Evolutionary conservation across 2,888 invertebrate species (phyloP).

Genomic region (Mamestra brassicae): DNA sequence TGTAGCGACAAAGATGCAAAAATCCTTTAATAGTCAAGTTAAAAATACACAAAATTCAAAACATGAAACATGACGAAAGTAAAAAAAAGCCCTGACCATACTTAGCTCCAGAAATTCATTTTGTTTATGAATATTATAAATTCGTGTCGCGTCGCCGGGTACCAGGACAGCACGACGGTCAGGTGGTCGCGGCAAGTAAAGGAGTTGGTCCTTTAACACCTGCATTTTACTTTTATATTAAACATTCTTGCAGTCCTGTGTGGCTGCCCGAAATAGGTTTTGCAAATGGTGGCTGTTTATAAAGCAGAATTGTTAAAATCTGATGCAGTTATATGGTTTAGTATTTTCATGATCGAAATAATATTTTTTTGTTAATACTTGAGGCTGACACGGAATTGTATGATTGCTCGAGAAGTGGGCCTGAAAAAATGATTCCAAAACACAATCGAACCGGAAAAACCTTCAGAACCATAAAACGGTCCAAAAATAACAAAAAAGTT

Average conservation of each 20-base stretch:
- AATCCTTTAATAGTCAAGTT: neutral
- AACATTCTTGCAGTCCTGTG: constrained; percentile 37
- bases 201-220: constrained; percentile 13
- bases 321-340: neutral
- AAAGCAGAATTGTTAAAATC: neutral
- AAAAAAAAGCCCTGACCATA: constrained; percentile 6
- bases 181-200: constrained; percentile 39
- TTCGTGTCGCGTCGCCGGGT: constrained; percentile 72
- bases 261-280: constrained; percentile 9
- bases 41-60: neutral
- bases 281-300: constrained; percentile 7
- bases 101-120: constrained; percentile 72
- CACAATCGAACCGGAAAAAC: constrained; percentile 16
- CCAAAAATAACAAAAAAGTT: constrained; percentile 43
- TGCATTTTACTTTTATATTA: constrained; percentile 49
- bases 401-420: neutral
- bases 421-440: constrained; percentile 25
- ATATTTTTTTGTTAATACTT: neutral
- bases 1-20: too few relatives aligned
- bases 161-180: constrained; percentile 33
- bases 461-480: constrained; percentile 23
- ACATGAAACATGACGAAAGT: constrained; percentile 3
- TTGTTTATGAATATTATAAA: constrained; percentile 81
- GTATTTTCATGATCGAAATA: neutral
- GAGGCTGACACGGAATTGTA: neutral